phyloP scores from a whole-genome alignment of 1,140 invertebrate species.

The Hylaeus volcanicus region DNA sequence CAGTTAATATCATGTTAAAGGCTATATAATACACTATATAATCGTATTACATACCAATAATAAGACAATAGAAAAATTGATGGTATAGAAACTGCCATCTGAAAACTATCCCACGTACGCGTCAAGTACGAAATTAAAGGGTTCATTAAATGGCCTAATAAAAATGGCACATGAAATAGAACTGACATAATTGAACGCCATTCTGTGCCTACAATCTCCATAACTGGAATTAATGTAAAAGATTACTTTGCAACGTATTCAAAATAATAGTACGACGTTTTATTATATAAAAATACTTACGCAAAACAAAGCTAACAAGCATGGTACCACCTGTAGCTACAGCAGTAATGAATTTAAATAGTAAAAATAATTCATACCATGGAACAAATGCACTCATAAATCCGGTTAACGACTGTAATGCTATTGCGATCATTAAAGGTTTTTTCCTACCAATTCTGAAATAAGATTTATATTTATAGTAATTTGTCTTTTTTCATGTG shows the following conservation, averaged over 20 bases:
- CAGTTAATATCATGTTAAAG: no score
- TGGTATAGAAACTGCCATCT: constrained; percentile 88
- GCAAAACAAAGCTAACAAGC: constrained; percentile 85
- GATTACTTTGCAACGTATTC: not conserved
- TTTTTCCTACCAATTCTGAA: constrained; percentile 86
- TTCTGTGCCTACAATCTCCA: constrained; percentile 87
- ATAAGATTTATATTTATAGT: constrained; percentile 51
- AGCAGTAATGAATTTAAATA: constrained; percentile 86
- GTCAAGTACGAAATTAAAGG: constrained; percentile 83
- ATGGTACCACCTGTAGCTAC: constrained; percentile 85
- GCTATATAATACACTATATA: not conserved
- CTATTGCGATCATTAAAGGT: constrained; percentile 84
- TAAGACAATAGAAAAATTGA: constrained; percentile 86
- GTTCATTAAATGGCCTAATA: constrained; percentile 80
- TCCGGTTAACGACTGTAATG: constrained; percentile 84
- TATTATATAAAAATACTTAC: constrained; percentile 69
- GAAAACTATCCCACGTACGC: constrained; percentile 87
- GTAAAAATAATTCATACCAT: constrained; percentile 85
- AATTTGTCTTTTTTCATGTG: not conserved
- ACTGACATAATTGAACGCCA: constrained; percentile 87
- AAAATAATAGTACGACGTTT: not conserved
- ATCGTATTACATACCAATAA: constrained; percentile 81
- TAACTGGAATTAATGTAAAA: constrained; percentile 76
- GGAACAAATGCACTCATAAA: constrained; percentile 84
- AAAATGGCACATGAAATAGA: constrained; percentile 83